Percentiles rank a stretch among this genome's conserved stretches.
These are phyloP conservation scores for Formica selysi DNA, from an alignment of 1,140 invertebrate genomes.

Conservation along the genomic window DNA sequence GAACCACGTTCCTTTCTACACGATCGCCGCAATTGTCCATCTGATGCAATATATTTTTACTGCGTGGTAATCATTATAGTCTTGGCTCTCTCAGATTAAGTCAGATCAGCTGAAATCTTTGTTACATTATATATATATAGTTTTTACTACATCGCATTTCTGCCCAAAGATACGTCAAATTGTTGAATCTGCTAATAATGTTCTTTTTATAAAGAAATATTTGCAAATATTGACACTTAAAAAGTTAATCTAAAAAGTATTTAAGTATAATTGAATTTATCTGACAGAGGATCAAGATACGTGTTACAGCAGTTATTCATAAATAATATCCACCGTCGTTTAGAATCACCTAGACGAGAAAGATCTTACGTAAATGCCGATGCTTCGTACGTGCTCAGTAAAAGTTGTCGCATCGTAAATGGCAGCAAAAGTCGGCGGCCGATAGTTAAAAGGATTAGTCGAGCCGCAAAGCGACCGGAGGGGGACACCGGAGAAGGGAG, in stretches of 20 bases:
- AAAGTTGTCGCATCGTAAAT: constrained; percentile 69
- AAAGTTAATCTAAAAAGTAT: background rate
- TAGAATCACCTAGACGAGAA: background rate
- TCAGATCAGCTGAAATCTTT: no score
- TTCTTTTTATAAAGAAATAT: background rate
- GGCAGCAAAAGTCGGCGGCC: constrained; percentile 39
- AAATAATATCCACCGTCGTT: constrained; percentile 39
- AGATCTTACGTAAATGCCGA: constrained; percentile 22
- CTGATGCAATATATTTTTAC: background rate
- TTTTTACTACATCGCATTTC: background rate
- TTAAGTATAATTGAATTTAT: constrained; percentile 25
- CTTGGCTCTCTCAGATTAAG: background rate
- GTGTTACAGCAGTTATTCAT: background rate
- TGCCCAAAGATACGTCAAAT: background rate
- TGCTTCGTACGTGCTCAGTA: constrained; percentile 40
- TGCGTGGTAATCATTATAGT: background rate
- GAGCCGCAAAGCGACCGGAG: constrained; percentile 24
- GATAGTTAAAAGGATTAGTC: constrained; percentile 73
- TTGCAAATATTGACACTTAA: background rate
- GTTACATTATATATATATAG: no score
- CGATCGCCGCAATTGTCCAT: background rate
- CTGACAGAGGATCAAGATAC: background rate
- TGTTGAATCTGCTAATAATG: background rate
- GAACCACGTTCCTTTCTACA: constrained; percentile 9
- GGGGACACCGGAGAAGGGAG: background rate